phyloP scores from a whole-genome alignment of 2,113 vertebrate genomes.

The Cygnus buccinator region DNA sequence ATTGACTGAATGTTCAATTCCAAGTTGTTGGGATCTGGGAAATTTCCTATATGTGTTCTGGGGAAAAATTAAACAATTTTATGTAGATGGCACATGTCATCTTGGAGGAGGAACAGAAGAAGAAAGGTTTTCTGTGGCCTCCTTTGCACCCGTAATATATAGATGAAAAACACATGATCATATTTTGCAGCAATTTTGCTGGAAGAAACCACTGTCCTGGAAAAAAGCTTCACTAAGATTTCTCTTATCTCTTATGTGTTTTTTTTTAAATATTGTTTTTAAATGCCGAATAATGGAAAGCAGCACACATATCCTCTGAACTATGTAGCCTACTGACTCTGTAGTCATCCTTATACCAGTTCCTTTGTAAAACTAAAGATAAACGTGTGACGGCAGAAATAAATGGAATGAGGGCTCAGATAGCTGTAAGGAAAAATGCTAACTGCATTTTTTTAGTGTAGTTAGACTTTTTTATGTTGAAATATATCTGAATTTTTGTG shows the following conservation, averaged over 20 bases:
- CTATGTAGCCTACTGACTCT: fast-evolving
- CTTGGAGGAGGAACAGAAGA: not conserved
- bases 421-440: not conserved
- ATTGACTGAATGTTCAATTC: not conserved
- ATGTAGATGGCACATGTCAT: not conserved
- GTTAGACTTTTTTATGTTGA: not conserved
- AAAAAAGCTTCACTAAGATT: not conserved
- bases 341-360: not conserved
- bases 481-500: not conserved
- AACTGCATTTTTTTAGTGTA: fast-evolving
- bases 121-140: not conserved
- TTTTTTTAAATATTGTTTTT: not conserved
- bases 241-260: not conserved
- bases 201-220: not conserved
- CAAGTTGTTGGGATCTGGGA: not conserved
- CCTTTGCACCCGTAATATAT: not conserved
- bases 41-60: not conserved
- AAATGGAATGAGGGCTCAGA: not conserved
- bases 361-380: not conserved
- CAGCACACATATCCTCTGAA: not conserved
- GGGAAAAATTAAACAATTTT: not conserved
- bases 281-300: not conserved
- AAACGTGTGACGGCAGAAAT: not conserved
- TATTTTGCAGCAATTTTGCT: not conserved
- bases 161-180: not conserved